Base-by-base conservation (phyloP, 2,888 invertebrate genomes). In the Dasysyrphus tricinctus region DNA sequence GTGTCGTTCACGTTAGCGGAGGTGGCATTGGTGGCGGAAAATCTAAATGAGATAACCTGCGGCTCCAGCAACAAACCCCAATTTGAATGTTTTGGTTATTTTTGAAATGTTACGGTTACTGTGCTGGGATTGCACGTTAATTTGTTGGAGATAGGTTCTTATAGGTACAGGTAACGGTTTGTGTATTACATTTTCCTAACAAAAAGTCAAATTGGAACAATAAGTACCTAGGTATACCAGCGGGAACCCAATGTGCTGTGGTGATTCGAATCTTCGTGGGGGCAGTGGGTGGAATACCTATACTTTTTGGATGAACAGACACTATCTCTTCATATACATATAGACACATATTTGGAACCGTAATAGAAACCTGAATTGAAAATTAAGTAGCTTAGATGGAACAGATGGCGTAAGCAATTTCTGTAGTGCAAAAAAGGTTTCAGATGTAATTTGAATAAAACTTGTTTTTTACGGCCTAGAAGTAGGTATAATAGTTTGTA, bases 121-220 rank as follows among this genome's bases (percentile, higher is more conserved):
- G 44, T 34, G 19, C 56, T 63, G 69, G 14, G 19, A 14, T 74
- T 61, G 54, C 74, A 75, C 67, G 75, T 63, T 79, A 79, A 86
- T 82, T 78, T 86, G 81, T 56, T 59, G 39, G 5, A 42, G 11
- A 19, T 5, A 24, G 24, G 24, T 24, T 24, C n/a, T n/a, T n/a
- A n/a, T n/a, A 3, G 3, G 24, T 24, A 19, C 9, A 86, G 70
- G 75, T 79, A 79, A 75, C 65, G 34, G 67, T 75, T 75, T 81
- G 82, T 63, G 78, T 82, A 78, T 86, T 86, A 79, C 61, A 79
- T 82, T 75, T 59, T 56, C 61, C 47, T 34, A 34, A 56, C 74
- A 67, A 51, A 57, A 70, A 78, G 59, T 74, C 75, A 75, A 82
- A 82, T 86, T 86, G 82, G 78, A 79, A 69, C 86, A 81, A 75